Percentiles rank a stretch among this genome's conserved stretches.
Conservation (phyloP, 1,140 invertebrate species). For the Drosophila ficusphila region DNA sequence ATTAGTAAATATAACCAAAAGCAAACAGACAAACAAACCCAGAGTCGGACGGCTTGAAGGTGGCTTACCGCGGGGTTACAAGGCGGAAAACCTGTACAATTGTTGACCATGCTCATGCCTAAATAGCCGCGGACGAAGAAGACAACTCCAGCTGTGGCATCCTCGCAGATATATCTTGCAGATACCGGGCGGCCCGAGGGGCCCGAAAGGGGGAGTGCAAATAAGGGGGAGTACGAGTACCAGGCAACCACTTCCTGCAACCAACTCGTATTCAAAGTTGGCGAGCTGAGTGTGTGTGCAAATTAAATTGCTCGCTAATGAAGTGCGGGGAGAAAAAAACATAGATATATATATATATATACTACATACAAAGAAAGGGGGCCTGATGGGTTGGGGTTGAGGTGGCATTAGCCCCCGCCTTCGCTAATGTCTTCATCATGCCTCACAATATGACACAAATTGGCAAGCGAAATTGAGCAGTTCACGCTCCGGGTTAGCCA, state of each 20-base stretch:
- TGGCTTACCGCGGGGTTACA: not conserved
- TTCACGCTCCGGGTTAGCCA: conserved; percentile 45
- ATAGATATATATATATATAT: too few species aligned
- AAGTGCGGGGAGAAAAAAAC: conserved; percentile 44
- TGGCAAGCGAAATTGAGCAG: conserved; percentile 56
- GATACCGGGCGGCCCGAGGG: conserved; percentile 2
- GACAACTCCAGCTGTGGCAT: conserved; percentile 50
- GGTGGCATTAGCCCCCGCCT: not conserved
- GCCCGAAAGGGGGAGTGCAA: not conserved
- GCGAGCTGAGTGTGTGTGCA: conserved; percentile 67
- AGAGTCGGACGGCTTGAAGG: conserved; percentile 2
- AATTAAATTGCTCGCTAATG: conserved; percentile 82
- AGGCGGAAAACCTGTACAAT: conserved; percentile 72
- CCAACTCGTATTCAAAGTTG: conserved; percentile 12
- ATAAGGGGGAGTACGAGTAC: not conserved
- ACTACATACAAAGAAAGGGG: not conserved
- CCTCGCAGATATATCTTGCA: conserved; percentile 48
- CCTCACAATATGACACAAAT: conserved; percentile 71
- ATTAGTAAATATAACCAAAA: conserved; percentile 84
- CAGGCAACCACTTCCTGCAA: conserved; percentile 40
- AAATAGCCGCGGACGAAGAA: conserved; percentile 62
- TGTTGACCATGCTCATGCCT: conserved; percentile 82
- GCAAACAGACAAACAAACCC: conserved; percentile 74
- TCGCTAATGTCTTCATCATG: conserved; percentile 65
- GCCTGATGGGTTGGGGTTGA: not conserved